Base-by-base conservation (phyloP, 2,888 invertebrate species). In the Siphlonurus alternatus region DNA sequence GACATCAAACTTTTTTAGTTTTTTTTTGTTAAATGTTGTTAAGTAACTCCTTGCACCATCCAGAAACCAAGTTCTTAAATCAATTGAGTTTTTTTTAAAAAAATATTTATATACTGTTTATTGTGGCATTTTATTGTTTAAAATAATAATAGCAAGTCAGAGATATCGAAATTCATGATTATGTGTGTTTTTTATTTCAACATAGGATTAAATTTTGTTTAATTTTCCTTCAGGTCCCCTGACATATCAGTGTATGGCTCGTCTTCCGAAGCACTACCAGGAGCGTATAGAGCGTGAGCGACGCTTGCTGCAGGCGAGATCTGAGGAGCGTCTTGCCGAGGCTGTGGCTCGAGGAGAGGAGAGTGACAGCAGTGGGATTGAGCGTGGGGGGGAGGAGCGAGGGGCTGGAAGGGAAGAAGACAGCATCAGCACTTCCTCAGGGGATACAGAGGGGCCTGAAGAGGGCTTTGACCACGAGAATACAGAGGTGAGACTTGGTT, bases 201-300 rank as follows among this genome's bases (percentile, higher is more conserved):
- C 19, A 38, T 65, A n/a, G 18, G n/a, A 15, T 24, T 59, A 22
- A 15, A 53, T 22, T 60, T 60, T 64, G 1, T 22, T 7, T 23
- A 25, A 63, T 64, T 10, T 23, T 23, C 62, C 65, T 54, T 25
- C 61, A 73, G 73, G 74, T 23, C 91, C 91, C 0, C 73, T 91
- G 64, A 92, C 91, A 23, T 92, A 92, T 73, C 89, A 91, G 73
- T 89, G 89, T 15, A 81, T 91, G 77, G 87, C 89, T 0, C 81
- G 91, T 65, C 74, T 92, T 64, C 91, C 91, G 7, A 89, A 89
- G 71, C 88, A 88, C 1, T 91, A 91, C 70, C 82, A 86, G 83
- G 85, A 76, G 65, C 64, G 68, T 19, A 69, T 71, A 63, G 68
- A 70, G 56, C 62, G 68, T 51, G 69, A 69, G 63, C 64, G 68